Conservation (phyloP, 2,888 invertebrate genomes). For the Falcaria lacertinaria region DNA sequence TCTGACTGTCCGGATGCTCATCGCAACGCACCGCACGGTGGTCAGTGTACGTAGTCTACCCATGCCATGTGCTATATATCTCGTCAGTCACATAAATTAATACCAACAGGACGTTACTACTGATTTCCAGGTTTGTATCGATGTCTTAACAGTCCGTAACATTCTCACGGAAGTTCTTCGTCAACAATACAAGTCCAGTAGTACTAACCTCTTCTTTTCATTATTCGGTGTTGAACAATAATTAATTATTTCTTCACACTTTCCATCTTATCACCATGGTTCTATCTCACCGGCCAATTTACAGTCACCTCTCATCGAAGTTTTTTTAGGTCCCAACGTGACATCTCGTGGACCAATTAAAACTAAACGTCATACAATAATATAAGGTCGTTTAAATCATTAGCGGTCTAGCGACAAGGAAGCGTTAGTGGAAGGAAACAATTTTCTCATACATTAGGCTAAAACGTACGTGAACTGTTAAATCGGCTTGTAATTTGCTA, state of each 20-base stretch:
- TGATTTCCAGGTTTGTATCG: background rate
- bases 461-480: background rate
- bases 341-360: too few relatives aligned
- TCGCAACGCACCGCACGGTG: conserved; percentile 19
- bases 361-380: too few relatives aligned
- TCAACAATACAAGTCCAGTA: background rate
- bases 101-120: background rate
- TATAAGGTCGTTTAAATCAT: conserved; percentile 14
- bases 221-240: background rate
- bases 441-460: conserved; percentile 6
- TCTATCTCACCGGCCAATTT: too few relatives aligned
- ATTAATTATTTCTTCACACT: too few relatives aligned
- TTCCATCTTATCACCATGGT: too few relatives aligned
- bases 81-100: background rate
- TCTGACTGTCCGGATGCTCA: conserved; percentile 24
- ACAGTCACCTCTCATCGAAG: too few relatives aligned
- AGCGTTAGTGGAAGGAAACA: conserved; percentile 13
- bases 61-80: too few relatives aligned
- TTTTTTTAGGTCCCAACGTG: too few relatives aligned
- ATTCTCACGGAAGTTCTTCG: background rate
- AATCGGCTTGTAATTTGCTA: background rate
- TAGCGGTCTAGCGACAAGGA: conserved; percentile 16
- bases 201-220: background rate
- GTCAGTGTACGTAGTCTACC: too few relatives aligned
- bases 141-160: background rate